Evolutionary conservation across 2,888 invertebrate genomes (phyloP).

Genomic region (Aelia acuminata): DNA sequence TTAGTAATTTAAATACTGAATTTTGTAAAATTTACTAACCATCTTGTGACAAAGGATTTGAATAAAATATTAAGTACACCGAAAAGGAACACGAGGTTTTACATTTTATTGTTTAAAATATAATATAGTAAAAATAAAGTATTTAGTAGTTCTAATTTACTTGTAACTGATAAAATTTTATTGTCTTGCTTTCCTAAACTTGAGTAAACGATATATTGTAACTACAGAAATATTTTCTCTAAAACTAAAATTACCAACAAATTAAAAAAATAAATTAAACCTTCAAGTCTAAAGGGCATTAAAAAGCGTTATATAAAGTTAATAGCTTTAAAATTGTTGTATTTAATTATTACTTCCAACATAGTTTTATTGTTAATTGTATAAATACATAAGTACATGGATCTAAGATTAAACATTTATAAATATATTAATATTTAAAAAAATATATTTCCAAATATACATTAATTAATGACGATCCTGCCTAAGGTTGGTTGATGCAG

Average conservation of each 20-base stretch:
- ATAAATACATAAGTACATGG: neutral
- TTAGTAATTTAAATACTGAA: neutral
- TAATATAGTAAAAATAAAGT: neutral
- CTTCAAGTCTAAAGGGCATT: neutral
- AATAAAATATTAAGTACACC: constrained; percentile 1
- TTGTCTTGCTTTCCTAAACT: neutral
- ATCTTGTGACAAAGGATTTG: neutral
- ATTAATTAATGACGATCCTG: neutral
- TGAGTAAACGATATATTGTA: neutral
- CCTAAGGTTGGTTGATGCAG: neutral
- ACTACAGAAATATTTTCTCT: constrained; percentile 21
- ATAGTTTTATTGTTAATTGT: neutral
- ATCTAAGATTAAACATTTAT: neutral
- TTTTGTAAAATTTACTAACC: neutral
- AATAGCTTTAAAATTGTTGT: neutral
- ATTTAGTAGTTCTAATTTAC: neutral
- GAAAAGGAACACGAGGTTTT: neutral
- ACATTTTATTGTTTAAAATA: neutral
- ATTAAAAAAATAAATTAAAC: neutral
- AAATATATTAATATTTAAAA: neutral
- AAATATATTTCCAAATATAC: constrained; percentile 18
- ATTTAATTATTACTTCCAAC: neutral
- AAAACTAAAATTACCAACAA: neutral
- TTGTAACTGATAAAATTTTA: neutral
- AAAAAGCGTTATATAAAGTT: neutral